These are phyloP conservation scores for Etheostoma perlongum DNA, from an alignment of 2,797 vertebrate genomes.

Conservation along the genomic window DNA sequence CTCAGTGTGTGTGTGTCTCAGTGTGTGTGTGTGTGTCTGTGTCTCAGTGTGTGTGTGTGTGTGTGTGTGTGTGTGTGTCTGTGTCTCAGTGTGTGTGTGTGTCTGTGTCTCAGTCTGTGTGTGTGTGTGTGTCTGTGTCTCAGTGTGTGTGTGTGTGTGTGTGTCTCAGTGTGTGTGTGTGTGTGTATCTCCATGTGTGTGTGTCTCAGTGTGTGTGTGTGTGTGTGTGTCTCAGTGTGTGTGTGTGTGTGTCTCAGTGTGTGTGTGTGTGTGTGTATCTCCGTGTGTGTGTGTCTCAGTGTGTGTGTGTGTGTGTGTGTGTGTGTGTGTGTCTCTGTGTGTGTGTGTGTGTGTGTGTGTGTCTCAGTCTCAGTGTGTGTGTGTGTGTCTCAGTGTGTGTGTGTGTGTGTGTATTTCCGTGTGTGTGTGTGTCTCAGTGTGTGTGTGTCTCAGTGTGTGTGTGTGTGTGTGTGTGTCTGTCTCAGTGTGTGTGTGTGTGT, in stretches of 20 bases:
- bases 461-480: not conserved
- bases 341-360: no score
- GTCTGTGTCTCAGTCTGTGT: no score
- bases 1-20: not conserved
- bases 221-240: no score
- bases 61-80: conserved; percentile 2
- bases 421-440: not conserved
- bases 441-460: not conserved
- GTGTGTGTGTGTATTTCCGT: conserved; percentile 4
- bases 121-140: not conserved
- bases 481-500: not conserved
- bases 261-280: conserved; percentile 7
- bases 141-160: conserved; percentile 4
- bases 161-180: not conserved
- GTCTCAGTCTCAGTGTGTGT: not conserved
- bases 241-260: not conserved
- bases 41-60: not conserved
- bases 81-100: not conserved
- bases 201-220: not conserved
- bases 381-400: not conserved
- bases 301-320: not conserved
- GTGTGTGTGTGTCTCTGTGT: no score
- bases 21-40: not conserved
- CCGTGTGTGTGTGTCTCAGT: no score
- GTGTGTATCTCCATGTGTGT: no score